Conservation (phyloP, 1,140 invertebrate species). For the Grapholita molesta region DNA sequence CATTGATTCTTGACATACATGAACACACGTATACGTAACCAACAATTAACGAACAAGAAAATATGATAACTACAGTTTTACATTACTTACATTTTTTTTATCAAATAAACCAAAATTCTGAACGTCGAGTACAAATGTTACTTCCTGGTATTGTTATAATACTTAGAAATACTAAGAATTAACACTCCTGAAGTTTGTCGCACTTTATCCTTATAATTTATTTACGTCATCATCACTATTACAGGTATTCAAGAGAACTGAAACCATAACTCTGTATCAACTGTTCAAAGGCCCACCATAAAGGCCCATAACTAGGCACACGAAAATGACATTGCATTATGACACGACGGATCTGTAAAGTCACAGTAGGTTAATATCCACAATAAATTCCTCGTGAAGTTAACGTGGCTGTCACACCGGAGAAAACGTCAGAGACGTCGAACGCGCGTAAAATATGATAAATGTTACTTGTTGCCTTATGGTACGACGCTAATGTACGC, state of each 20-base stretch:
- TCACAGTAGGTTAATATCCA: constrained; percentile 30
- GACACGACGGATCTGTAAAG: constrained; percentile 15
- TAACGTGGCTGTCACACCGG: constrained; percentile 53
- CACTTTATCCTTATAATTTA: no score
- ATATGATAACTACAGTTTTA: no score
- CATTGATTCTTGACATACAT: no score
- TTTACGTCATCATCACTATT: no score
- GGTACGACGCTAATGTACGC: constrained; percentile 5
- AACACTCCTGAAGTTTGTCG: no score
- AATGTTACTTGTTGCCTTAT: constrained; percentile 47
- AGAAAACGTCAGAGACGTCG: constrained; percentile 64
- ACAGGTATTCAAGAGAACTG: neutral
- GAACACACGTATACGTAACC: no score
- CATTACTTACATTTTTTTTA: no score
- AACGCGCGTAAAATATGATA: constrained; percentile 69
- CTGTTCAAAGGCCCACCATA: neutral
- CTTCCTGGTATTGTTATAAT: no score
- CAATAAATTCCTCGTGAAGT: constrained; percentile 40
- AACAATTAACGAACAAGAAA: no score
- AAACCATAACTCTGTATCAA: neutral
- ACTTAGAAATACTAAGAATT: no score
- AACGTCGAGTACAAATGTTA: no score
- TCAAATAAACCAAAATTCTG: no score
- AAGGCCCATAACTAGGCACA: neutral
- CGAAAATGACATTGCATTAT: constrained; percentile 14